Conservation (phyloP, 2,113 vertebrate species). For the Sylvia atricapilla region DNA sequence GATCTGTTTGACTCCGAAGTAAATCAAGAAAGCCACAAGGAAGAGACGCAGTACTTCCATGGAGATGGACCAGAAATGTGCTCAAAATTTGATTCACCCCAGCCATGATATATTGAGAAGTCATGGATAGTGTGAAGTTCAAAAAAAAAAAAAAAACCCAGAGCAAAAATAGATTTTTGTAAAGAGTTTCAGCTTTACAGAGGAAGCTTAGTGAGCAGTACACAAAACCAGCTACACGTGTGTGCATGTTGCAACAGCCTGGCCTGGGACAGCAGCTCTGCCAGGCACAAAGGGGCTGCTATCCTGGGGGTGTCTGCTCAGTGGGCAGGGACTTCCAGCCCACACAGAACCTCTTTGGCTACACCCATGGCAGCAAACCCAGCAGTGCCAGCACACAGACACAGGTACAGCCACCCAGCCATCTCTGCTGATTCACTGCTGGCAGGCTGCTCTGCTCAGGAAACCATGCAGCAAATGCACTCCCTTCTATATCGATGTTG, state of each 20-base stretch:
- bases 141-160: not conserved
- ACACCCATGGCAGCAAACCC: not conserved
- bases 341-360: not conserved
- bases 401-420: not conserved
- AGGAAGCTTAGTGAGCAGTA: not conserved
- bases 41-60: not conserved
- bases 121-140: not conserved
- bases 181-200: not conserved
- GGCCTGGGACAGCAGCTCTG: not conserved
- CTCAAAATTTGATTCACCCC: not conserved
- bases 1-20: not conserved
- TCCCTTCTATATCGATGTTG: not conserved
- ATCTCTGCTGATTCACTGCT: not conserved
- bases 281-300: not conserved
- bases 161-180: not conserved
- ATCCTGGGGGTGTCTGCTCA: not conserved
- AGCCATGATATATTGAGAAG: not conserved
- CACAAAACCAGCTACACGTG: not conserved
- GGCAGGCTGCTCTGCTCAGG: rapidly evolving
- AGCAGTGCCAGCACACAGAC: not conserved
- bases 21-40: not conserved
- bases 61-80: not conserved
- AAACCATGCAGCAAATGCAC: not conserved
- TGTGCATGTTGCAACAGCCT: not conserved
- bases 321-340: not conserved